phyloP scores from a whole-genome alignment of 2,888 invertebrate genomes.

The Gymnoscelis rufifasciata region DNA sequence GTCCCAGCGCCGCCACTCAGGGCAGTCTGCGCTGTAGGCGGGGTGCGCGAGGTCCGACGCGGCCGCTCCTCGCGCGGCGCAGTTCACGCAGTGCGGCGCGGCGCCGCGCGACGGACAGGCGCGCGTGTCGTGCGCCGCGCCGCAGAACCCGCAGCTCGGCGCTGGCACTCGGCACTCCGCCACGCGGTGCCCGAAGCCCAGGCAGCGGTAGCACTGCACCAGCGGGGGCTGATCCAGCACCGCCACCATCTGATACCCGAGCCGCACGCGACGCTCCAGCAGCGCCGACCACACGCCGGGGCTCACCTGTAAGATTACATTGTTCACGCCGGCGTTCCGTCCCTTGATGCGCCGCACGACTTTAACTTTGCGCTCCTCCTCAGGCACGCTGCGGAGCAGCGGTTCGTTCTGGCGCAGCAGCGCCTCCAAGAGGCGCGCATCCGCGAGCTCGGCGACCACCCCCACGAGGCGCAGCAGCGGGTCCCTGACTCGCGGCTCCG shows the following conservation, averaged over 20 bases:
- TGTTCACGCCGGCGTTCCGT: not conserved
- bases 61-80: not conserved
- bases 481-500: not conserved
- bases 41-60: not conserved
- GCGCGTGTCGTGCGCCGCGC: slow-evolving; percentile 4
- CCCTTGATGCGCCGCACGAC: not conserved
- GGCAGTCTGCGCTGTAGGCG: not conserved
- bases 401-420: not conserved
- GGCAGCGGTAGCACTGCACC: slow-evolving; percentile 5
- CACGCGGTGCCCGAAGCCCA: slow-evolving; percentile 4
- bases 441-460: not conserved
- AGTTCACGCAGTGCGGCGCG: not conserved
- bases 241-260: slow-evolving; percentile 5
- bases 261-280: not conserved
- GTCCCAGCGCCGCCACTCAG: not conserved
- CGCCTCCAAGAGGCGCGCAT: not conserved
- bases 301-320: slow-evolving; percentile 1
- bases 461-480: not conserved
- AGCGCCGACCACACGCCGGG: not conserved
- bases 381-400: not conserved
- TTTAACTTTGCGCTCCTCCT: not conserved
- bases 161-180: not conserved
- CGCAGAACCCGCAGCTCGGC: slow-evolving; percentile 4
- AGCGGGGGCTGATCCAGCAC: slow-evolving; percentile 7
- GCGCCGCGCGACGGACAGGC: not conserved